Conservation (phyloP, 1,140 invertebrate species). For the Solen grandis region DNA sequence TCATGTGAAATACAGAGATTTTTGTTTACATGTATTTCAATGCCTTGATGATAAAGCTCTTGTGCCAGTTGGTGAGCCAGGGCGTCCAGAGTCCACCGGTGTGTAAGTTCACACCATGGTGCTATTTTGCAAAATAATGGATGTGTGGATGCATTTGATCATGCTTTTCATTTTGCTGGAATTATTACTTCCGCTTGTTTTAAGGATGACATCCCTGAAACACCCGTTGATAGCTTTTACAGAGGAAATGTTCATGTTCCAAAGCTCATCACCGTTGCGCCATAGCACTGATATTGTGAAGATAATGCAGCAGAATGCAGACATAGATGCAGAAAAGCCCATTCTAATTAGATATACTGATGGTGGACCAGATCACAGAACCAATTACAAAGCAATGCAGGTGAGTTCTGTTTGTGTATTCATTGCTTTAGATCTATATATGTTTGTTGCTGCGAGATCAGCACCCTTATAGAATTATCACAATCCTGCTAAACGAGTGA, state of each 20-base stretch:
- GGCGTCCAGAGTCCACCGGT: conserved; percentile 20
- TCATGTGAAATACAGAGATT: conserved; percentile 22
- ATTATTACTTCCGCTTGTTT: conserved; percentile 36
- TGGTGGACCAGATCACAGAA: conserved; percentile 64
- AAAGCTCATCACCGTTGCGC: conserved; percentile 55
- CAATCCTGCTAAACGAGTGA: conserved; percentile 62
- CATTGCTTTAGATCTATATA: conserved; percentile 52
- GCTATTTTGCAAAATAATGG: conserved; percentile 14
- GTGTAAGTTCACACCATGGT: conserved; percentile 29
- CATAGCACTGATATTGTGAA: conserved; percentile 51
- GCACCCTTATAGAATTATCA: conserved; percentile 48
- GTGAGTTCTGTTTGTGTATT: conserved; percentile 47
- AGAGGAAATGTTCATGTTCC: conserved; percentile 61
- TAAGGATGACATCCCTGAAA: conserved; percentile 14
- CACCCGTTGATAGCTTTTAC: conserved; percentile 42
- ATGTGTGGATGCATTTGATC: conserved; percentile 14
- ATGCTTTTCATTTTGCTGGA: conserved; percentile 34
- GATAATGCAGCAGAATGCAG: conserved; percentile 27
- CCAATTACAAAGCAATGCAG: conserved; percentile 50
- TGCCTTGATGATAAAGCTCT: conserved; percentile 53
- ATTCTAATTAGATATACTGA: conserved; percentile 57
- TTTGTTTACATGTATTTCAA: background rate
- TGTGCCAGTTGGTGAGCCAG: conserved; percentile 49
- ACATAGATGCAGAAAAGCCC: conserved; percentile 29
- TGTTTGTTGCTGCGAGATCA: conserved; percentile 49